Evolutionary conservation across 2,888 invertebrate species (phyloP), one percentile per base, ranked within the genome.

Genomic region (Horisme vitalbata): DNA sequence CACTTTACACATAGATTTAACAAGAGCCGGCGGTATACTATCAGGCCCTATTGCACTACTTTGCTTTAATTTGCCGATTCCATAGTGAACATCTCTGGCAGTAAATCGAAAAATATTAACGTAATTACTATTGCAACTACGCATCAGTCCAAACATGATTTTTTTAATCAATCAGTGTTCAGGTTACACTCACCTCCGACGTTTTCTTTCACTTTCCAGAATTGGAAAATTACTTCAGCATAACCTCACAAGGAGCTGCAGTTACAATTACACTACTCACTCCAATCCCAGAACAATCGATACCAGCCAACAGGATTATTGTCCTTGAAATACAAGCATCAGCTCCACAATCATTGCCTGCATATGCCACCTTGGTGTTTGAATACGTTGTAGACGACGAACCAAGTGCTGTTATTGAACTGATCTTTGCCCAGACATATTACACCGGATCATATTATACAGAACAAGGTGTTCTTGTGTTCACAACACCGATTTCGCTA

Each of bases 371-470:
- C 2, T 28, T 55, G 11, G 48, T 55, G 31, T 9, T 55, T 14
- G 30, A 45, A 33, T 21, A 37, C 12, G 13, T 39, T 9, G 13
- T 18, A 12, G 24, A 45, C 6, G 35, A 31, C 1, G 45, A 45
- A 6, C 3, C n/a, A 8, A 8, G 23, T 9, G 9, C 41, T 2
- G 37, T 31, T 18, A 47, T 24, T 55, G 68, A 61, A 59, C 69
- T 67, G 50, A 54, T 44, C 8, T 60, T 60, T 35, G 31, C 32
- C 12, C 46, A 59, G 33, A 15, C 62, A 3, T 71, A 57, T 41
- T 75, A 72, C 44, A 61, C 61, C 2, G 75, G 73, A 6, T 39
- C 51, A 8, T 72, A 65, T 8, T 4, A n/a, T n/a, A n/a, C 53
- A 8, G 57, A 46, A 31, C 14, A 26, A 4, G 49, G 5, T 4